Evolutionary conservation across 2,113 vertebrate genomes (phyloP).

Genomic region (Deroptyus accipitrinus): DNA sequence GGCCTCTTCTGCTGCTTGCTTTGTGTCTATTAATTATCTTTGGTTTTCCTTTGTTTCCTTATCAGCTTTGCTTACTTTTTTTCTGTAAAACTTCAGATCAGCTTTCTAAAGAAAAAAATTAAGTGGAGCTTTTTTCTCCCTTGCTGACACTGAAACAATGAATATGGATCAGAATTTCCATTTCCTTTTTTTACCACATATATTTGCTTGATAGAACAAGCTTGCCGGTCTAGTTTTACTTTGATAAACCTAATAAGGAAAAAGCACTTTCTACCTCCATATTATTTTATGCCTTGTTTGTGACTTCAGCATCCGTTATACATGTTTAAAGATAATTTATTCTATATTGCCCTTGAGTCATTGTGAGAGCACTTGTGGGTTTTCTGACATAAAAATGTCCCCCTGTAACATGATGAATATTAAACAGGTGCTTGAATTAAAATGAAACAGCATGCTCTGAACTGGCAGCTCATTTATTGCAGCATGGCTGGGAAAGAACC

Average conservation of each 20-base stretch:
- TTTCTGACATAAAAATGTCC: slow-evolving; percentile 61
- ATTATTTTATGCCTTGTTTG: slow-evolving; percentile 73
- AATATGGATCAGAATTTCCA: slow-evolving; percentile 76
- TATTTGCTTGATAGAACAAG: slow-evolving; percentile 65
- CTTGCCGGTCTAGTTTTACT: slow-evolving; percentile 75
- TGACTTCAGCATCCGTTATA: slow-evolving; percentile 52
- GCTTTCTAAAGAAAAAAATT: background rate
- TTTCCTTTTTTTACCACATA: slow-evolving; percentile 61
- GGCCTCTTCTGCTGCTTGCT: background rate
- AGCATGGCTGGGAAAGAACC: background rate
- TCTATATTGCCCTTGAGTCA: slow-evolving; percentile 67
- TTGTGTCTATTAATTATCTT: slow-evolving; percentile 50
- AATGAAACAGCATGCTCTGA: slow-evolving; percentile 3
- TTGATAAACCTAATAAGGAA: slow-evolving; percentile 62
- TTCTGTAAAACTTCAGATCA: background rate
- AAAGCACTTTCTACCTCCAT: slow-evolving; percentile 60
- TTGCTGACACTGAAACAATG: slow-evolving; percentile 45
- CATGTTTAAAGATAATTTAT: slow-evolving; percentile 76
- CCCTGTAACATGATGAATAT: slow-evolving; percentile 63
- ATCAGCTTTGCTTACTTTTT: background rate
- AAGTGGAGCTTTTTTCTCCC: background rate
- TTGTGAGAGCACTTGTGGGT: slow-evolving; percentile 67
- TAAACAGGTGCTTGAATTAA: slow-evolving; percentile 54
- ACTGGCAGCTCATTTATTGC: background rate
- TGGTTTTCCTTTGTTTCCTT: slow-evolving; percentile 12